Base-by-base conservation (phyloP, 2,888 invertebrate genomes). In the Caenorhabditis afra region DNA sequence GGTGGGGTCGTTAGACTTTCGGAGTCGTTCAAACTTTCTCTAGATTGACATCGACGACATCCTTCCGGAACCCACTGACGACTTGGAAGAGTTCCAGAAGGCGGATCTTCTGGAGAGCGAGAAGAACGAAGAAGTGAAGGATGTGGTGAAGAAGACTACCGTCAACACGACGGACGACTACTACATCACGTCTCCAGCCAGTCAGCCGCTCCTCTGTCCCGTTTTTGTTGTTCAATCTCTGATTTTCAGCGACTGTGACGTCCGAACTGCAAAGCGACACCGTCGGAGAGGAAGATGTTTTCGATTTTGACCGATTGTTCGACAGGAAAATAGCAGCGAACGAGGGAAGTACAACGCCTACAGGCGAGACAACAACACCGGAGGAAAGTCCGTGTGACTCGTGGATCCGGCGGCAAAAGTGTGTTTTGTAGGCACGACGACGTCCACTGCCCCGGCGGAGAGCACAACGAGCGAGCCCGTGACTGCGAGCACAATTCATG, bases 101-200 rank as follows among this genome's bases (percentile, higher is more conserved):
- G 71, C 71, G 12, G 71, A 71, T 49, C 8, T 71, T 14, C 20
- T 64, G 8, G 71, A 49, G 39, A 57, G 39, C 16, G 71, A 71
- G 16, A 39, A 57, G n/a, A 22, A 55, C 2, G 55, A 65, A 12
- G 53, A 70, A 44, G 70, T 47, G 70, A 77, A 64, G 44, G 55
- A 64, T 20, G 47, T 64, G 22, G 58, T 53, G 65, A 68, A 44
- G 11, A 77, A 77, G 37, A 57, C 41, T 7, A 65, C 61, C 11
- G 18, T 75, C 16, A 70, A 70, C 59, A 53, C 0, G n/a, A 77
- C 77, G 11, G 18, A 57, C 29, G 77, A 77, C 57, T 77, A 62
- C 45, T 77, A 77, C 62, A 70, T 77, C 59, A 77, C 77, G 18
- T 77, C 77, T 39, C 20, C 77, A 58, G 45, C 58, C 44, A 50